Base-by-base conservation (phyloP, 2,888 invertebrate genomes). In the Graphium colonna region DNA sequence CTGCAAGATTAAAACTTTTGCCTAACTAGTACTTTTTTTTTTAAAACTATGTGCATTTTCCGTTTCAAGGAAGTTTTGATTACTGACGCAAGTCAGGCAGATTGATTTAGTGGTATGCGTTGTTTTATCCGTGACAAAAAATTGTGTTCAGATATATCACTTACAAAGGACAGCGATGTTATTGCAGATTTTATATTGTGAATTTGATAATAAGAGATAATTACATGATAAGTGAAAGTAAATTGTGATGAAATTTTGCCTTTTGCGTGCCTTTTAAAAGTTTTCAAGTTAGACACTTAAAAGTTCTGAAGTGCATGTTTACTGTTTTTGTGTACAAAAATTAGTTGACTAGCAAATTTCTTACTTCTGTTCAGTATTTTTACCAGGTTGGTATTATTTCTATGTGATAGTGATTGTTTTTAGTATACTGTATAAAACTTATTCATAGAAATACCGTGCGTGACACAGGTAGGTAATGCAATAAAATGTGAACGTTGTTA, bases 191-290 rank as follows among this genome's bases (percentile, higher is more conserved):
- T 50, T 46, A 59, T 67, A 66, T 59, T 53, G 44, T 63, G 58
- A 65, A 69, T 61, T 68, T 63, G 59, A n/a, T 43, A 38, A 26
- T n/a, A 64, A 50, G 47, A 57, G 53, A 53, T 55, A 21, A 58
- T 51, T 57, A 59, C 52, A 47, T 41, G 46, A 60, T 62, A 5
- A 42, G 50, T 55, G 53, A 56, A 56, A 54, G 59, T 55, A 60
- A 36, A 61, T 60, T 64, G 68, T 68, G 68, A 65, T 68, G 62
- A 63, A 60, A 71, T 68, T 64, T 61, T 65, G 58, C 53, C 59
- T 60, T 62, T 58, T 61, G 62, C 66, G 76, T 80, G 76, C 74
- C 71, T 77, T 75, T 61, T 63, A 75, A 78, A 80, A 82, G 79
- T 81, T 82, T 79, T 57, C 53, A 64, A 67, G 66, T 77, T 75